Evolutionary conservation across 2,113 vertebrate species (phyloP).

Genomic region (Poecilia latipinna): DNA sequence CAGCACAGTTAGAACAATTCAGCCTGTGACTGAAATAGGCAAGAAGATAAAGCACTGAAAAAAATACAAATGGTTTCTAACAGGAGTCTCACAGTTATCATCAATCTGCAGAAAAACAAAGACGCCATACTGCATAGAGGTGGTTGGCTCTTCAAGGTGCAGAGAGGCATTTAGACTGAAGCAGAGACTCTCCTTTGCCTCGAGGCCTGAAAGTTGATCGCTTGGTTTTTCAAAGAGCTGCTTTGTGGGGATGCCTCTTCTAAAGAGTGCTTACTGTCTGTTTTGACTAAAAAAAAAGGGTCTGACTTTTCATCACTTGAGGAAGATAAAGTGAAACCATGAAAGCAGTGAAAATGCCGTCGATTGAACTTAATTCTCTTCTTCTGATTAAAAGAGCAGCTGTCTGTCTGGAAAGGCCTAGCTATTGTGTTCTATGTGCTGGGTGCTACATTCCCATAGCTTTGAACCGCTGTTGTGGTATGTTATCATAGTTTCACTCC

Average conservation of each 20-base stretch:
- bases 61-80: conserved; percentile 29
- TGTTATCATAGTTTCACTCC: conserved; percentile 57
- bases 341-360: conserved; percentile 50
- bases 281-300: conserved; percentile 67
- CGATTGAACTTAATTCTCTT: conserved; percentile 63
- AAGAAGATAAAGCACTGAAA: conserved; percentile 27
- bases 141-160: conserved; percentile 49
- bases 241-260: conserved; percentile 67
- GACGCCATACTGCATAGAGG: conserved; percentile 36
- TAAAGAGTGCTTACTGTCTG: conserved; percentile 69
- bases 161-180: conserved; percentile 18
- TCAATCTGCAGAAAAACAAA: conserved; percentile 19
- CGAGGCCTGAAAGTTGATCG: conserved; percentile 73
- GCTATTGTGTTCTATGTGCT: conserved; percentile 50
- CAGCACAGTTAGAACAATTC: conserved; percentile 1
- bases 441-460: conserved; percentile 61
- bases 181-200: conserved; percentile 66
- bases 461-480: conserved; percentile 52
- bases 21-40: background rate
- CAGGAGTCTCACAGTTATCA: conserved; percentile 45
- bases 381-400: conserved; percentile 44
- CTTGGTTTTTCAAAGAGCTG: conserved; percentile 57
- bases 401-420: conserved; percentile 56
- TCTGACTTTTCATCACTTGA: conserved; percentile 69
- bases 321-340: conserved; percentile 60